These are phyloP conservation scores for Drosophila parvula DNA, from an alignment of 1,140 invertebrate species.

Conservation along the genomic window DNA sequence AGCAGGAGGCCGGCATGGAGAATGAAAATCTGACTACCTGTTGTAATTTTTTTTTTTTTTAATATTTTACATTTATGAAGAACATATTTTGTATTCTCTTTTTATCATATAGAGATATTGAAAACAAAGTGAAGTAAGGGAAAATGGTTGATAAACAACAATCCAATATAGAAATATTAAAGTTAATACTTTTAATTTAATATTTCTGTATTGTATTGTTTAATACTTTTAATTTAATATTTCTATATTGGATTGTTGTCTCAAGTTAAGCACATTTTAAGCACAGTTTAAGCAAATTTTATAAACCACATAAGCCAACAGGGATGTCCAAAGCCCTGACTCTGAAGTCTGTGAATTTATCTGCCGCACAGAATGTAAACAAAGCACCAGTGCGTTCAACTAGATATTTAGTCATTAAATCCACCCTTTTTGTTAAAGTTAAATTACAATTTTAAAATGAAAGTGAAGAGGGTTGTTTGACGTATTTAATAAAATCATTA, in stretches of 20 bases:
- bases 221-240: no score
- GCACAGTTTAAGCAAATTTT: no score
- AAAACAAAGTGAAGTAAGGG: not conserved
- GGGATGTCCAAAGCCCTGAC: no score
- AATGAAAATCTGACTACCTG: conserved; percentile 6
- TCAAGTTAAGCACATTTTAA: no score
- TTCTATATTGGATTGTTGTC: no score
- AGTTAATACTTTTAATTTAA: no score
- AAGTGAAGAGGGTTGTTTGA: no score
- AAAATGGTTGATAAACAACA: not conserved
- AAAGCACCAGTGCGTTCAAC: not conserved
- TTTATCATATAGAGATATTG: no score
- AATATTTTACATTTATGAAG: not conserved
- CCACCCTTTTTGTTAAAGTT: not conserved
- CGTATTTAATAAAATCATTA: no score
- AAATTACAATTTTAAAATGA: not conserved
- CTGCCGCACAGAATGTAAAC: not conserved
- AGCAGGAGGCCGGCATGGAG: not conserved
- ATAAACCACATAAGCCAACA: no score
- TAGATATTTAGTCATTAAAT: not conserved
- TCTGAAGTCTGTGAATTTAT: not conserved
- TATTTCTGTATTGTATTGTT: no score
- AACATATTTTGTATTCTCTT: not conserved
- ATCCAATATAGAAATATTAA: no score
- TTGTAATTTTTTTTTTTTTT: not conserved